These are phyloP conservation scores for Uromys caudimaculatus DNA, from an alignment of 2,797 vertebrate species.

Conservation along the genomic window DNA sequence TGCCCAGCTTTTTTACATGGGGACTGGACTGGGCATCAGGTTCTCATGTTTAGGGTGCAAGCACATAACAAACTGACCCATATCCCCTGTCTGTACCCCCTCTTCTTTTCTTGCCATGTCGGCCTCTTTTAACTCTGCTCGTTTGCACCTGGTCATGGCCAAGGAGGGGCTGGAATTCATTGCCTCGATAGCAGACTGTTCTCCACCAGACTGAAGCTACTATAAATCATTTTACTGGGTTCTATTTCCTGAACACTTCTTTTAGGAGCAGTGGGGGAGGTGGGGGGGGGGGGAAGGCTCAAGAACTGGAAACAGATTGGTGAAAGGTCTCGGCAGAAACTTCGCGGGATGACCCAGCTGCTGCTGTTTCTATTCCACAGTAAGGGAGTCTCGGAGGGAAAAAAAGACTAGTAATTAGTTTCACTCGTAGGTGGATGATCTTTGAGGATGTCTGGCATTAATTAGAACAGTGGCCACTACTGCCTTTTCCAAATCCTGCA, in stretches of 20 bases:
- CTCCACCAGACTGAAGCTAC: constrained; percentile 80
- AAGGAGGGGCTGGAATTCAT: constrained; percentile 83
- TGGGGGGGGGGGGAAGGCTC: constrained; percentile 65
- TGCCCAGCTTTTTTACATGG: background rate
- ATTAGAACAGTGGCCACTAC: constrained; percentile 83
- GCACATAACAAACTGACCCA: too few species aligned
- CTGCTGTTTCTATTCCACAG: constrained; percentile 71
- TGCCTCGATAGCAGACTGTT: constrained; percentile 79
- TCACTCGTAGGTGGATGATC: constrained; percentile 87
- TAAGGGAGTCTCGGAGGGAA: constrained; percentile 62
- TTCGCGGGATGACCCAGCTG: constrained; percentile 83
- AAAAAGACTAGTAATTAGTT: constrained; percentile 86
- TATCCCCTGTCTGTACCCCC: background rate
- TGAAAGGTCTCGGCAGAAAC: constrained; percentile 82
- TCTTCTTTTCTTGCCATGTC: background rate
- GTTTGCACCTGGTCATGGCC: constrained; percentile 85
- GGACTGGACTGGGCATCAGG: background rate
- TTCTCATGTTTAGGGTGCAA: background rate
- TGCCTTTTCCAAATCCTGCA: constrained; percentile 81
- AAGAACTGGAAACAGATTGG: constrained; percentile 88
- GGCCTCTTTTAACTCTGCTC: constrained; percentile 58
- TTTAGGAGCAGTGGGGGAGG: constrained; percentile 74
- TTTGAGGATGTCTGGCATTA: constrained; percentile 84
- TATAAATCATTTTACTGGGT: constrained; percentile 89
- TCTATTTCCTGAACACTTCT: constrained; percentile 86